These are phyloP conservation scores for Marasmarcha lunaedactyla DNA, from an alignment of 2,888 invertebrate species.

Conservation along the genomic window DNA sequence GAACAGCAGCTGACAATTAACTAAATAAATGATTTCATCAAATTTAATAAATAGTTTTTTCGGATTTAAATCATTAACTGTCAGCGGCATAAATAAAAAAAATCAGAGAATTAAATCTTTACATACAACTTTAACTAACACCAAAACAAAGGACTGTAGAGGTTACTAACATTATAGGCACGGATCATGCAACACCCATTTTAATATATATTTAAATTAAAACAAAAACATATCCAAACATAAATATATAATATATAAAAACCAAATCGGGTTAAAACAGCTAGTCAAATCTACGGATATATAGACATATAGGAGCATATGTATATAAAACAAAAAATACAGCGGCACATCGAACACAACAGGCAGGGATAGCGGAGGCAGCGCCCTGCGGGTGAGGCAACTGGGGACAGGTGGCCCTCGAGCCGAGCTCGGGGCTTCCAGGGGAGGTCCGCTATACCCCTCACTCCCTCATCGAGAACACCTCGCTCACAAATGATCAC, in stretches of 20 bases:
- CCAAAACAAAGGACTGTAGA: slow-evolving; percentile 66
- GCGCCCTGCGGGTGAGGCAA: slow-evolving; percentile 51
- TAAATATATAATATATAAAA: slow-evolving; percentile 25
- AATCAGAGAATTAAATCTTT: slow-evolving; percentile 32
- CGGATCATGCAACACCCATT: slow-evolving; percentile 69
- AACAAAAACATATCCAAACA: slow-evolving; percentile 17
- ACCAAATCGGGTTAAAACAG: slow-evolving; percentile 30
- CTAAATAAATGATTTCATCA: slow-evolving; percentile 9
- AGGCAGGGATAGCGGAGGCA: slow-evolving; percentile 69
- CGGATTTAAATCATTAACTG: too few species aligned
- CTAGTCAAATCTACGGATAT: slow-evolving; percentile 53
- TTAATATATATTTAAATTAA: slow-evolving; percentile 17
- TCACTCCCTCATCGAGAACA: slow-evolving; percentile 71
- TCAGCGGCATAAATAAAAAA: slow-evolving; percentile 45
- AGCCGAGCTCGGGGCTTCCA: slow-evolving; percentile 63
- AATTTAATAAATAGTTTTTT: not conserved
- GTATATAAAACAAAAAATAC: slow-evolving; percentile 44
- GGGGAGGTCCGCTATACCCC: slow-evolving; percentile 68
- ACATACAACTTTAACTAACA: slow-evolving; percentile 52
- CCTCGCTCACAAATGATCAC: slow-evolving; percentile 69
- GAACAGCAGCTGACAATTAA: slow-evolving; percentile 52
- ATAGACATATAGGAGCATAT: slow-evolving; percentile 42
- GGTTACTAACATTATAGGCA: slow-evolving; percentile 62
- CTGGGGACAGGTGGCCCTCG: slow-evolving; percentile 53
- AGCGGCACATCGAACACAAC: slow-evolving; percentile 69